Base-by-base conservation (phyloP, 1,140 invertebrate species). In the Pseudomyrmex sp. region DNA sequence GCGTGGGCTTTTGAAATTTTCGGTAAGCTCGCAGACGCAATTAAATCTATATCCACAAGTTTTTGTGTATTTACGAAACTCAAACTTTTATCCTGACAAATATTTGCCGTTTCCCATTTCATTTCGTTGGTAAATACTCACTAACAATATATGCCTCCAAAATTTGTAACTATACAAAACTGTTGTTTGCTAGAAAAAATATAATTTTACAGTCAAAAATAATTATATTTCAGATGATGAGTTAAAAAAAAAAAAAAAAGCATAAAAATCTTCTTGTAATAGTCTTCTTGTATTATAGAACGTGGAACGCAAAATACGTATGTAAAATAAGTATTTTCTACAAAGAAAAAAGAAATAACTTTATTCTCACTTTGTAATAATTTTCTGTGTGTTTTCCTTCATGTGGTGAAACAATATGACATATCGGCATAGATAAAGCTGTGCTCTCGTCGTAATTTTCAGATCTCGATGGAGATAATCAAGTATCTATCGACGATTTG, bases 1-100 rank as follows among this genome's bases (percentile, higher is more conserved):
- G 92, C 94, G 9, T 97, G 97, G 95, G 97, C 97, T n/a, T 97
- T 97, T 90, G 95, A 95, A 92, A 96, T 98, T 80, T 97, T 96
- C 91, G 97, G 97, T 97, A 94, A 92, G 87, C 59, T 84, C 61
- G 50, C 61, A 18, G 12, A 82, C n/a, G 48, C 69, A 82, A 74
- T 70, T 79, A 44, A 18, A 79, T 79, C 52, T 79, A 69, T 52
- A 79, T 68, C 54, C 44, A 46, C 61, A 26, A 18, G 13, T 35
- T 59, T 58, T 79, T 70, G 65, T 35, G 44, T 15, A n/a, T 44
- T 26, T 26, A 1, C 52, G 35, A 10, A 59, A 70, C 44, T 79
- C 76, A 58, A 70, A 79, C 76, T 79, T 70, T 48, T 23, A 20
- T 79, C 15, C 20, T 4, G 50, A 44, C 20, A 79, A 79, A 79